Percentiles rank a stretch among this genome's conserved stretches.
phyloP scores from a whole-genome alignment of 2,888 invertebrate genomes.

The Acholoe squamosa region DNA sequence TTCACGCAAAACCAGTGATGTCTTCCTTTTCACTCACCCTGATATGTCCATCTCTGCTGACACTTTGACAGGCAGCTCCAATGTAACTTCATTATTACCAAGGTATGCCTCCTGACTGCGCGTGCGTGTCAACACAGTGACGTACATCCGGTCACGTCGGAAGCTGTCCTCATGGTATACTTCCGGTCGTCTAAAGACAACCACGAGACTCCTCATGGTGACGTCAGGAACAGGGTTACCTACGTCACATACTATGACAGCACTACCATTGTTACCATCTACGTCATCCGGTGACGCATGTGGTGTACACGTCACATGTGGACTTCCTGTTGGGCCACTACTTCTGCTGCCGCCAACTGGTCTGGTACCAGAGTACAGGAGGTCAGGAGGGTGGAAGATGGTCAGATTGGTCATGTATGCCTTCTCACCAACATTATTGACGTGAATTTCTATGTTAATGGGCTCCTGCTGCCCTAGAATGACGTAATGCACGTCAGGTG shows the following conservation, averaged over 20 bases:
- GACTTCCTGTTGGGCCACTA: neutral
- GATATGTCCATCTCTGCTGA: neutral
- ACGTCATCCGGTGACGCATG: slow-evolving; percentile 4
- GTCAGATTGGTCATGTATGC: slow-evolving; percentile 17
- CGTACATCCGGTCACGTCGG: neutral
- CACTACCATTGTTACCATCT: neutral
- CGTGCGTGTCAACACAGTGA: neutral
- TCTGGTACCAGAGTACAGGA: neutral
- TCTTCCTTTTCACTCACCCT: no score
- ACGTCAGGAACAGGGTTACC: slow-evolving; percentile 17
- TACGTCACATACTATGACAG: neutral
- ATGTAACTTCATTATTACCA: slow-evolving; percentile 3
- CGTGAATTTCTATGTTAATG: neutral
- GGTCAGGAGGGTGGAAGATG: neutral
- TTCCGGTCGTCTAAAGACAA: neutral
- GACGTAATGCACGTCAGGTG: slow-evolving; percentile 16
- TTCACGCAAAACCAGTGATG: no score
- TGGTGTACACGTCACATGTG: slow-evolving; percentile 13
- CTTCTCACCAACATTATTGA: slow-evolving; percentile 48
- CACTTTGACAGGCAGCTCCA: neutral
- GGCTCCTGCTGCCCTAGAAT: slow-evolving; percentile 40
- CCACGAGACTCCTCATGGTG: neutral
- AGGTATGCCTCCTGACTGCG: slow-evolving; percentile 27
- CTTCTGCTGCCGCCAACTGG: neutral
- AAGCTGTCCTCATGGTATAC: slow-evolving; percentile 1